Percentiles rank a stretch among this genome's conserved stretches.
These are phyloP conservation scores for Philopedon plagiatum DNA, from an alignment of 2,888 invertebrate genomes.

Conservation along the genomic window DNA sequence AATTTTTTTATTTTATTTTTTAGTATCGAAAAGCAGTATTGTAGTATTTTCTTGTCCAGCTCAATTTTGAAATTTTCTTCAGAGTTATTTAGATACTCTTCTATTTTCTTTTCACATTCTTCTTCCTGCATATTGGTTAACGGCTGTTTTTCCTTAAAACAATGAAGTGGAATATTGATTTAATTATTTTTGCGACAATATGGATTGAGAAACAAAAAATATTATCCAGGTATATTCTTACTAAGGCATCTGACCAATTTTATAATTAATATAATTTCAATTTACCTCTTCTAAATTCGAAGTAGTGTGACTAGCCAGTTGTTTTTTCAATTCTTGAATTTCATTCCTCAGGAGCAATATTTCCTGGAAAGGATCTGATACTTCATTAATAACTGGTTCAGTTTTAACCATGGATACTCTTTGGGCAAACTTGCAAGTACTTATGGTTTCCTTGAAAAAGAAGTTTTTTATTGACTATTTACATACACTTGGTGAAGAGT, in stretches of 20 bases:
- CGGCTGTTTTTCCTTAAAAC: neutral
- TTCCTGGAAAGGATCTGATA: slow-evolving; percentile 67
- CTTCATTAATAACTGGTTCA: slow-evolving; percentile 67
- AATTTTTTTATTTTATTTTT: slow-evolving; percentile 53
- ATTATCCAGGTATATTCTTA: too few species aligned
- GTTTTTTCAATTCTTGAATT: slow-evolving; percentile 63
- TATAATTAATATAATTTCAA: neutral
- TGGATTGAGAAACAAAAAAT: too few species aligned
- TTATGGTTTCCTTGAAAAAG: slow-evolving; percentile 69
- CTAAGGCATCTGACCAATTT: too few species aligned
- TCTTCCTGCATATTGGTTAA: slow-evolving; percentile 5
- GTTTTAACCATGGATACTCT: slow-evolving; percentile 70
- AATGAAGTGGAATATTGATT: neutral
- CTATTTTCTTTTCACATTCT: slow-evolving; percentile 56
- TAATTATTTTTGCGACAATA: neutral
- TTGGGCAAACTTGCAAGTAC: slow-evolving; percentile 72
- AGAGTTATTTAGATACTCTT: slow-evolving; percentile 56
- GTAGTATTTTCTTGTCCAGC: slow-evolving; percentile 62
- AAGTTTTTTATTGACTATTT: neutral
- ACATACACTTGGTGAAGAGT: too few species aligned
- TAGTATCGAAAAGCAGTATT: slow-evolving; percentile 64
- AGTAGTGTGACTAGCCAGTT: slow-evolving; percentile 26
- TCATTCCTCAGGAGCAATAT: slow-evolving; percentile 67
- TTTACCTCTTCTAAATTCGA: neutral
- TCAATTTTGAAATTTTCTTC: slow-evolving; percentile 56